phyloP scores from a whole-genome alignment of 2,113 vertebrate genomes.

The Brachirus orientalis region DNA sequence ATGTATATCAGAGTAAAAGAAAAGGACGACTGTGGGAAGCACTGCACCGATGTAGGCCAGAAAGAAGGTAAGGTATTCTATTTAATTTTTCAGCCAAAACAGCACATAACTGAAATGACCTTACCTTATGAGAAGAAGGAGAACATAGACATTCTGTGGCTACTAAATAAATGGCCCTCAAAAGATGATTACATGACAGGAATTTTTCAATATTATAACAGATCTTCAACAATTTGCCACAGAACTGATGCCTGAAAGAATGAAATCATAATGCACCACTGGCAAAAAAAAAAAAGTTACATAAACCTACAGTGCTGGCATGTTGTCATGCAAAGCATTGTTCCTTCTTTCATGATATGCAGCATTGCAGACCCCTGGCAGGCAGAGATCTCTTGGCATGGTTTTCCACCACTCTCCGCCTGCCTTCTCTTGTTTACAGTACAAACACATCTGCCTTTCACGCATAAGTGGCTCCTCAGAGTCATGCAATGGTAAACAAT shows the following conservation, averaged over 20 bases:
- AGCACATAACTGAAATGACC: not conserved
- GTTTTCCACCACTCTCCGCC: constrained; percentile 49
- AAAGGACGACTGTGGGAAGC: constrained; percentile 17
- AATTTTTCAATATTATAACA: not conserved
- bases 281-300: not conserved
- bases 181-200: no score
- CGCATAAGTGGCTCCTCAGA: constrained; percentile 66
- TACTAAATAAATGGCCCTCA: no score
- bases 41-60: constrained; percentile 22
- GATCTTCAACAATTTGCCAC: not conserved
- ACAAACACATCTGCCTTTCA: constrained; percentile 77
- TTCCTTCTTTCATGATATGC: constrained; percentile 45
- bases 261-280: not conserved
- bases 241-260: not conserved
- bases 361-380: constrained; percentile 51
- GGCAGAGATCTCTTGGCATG: constrained; percentile 56
- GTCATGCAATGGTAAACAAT: constrained; percentile 63
- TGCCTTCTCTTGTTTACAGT: constrained; percentile 72
- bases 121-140: not conserved
- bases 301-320: constrained; percentile 21
- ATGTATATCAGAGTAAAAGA: constrained; percentile 21
- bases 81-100: constrained; percentile 37
- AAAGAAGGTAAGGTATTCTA: no score
- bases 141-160: no score
- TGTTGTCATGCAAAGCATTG: constrained; percentile 26